Percentiles rank a stretch among this genome's conserved stretches.
Conservation (phyloP, 1,140 invertebrate species). For the Notospermus geniculatus region DNA sequence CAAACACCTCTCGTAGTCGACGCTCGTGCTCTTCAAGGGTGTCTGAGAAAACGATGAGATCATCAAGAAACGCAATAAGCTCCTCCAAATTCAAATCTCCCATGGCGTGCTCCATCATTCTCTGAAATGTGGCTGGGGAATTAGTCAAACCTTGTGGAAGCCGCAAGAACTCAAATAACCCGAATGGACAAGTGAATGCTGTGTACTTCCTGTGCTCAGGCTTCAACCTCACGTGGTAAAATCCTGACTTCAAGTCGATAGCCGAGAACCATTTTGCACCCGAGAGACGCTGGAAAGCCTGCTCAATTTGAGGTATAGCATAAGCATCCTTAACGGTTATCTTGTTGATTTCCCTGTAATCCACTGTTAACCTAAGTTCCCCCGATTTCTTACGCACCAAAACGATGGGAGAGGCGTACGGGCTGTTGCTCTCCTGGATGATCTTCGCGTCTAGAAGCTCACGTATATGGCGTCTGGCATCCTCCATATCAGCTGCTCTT, state of each 20-base stretch:
- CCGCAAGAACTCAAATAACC: constrained; percentile 23
- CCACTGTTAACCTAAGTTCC: constrained; percentile 48
- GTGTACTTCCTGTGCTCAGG: constrained; percentile 43
- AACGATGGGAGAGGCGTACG: constrained; percentile 11
- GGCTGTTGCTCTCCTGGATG: background rate
- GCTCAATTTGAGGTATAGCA: constrained; percentile 59
- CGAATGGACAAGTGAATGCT: constrained; percentile 17
- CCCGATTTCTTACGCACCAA: constrained; percentile 21
- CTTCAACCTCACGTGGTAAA: constrained; percentile 42
- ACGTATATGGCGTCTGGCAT: constrained; percentile 9
- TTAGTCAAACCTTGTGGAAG: constrained; percentile 23
- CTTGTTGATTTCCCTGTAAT: constrained; percentile 59
- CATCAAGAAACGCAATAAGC: constrained; percentile 17
- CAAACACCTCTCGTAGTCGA: constrained; percentile 18
- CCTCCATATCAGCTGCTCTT: background rate
- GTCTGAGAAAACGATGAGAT: constrained; percentile 24
- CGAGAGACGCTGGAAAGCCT: constrained; percentile 45
- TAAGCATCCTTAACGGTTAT: constrained; percentile 55
- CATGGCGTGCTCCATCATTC: constrained; percentile 29
- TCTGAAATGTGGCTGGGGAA: constrained; percentile 31
- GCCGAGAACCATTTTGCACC: constrained; percentile 52
- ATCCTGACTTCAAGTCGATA: constrained; percentile 51
- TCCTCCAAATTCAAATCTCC: constrained; percentile 16
- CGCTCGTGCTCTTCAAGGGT: constrained; percentile 20
- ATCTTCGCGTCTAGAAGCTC: background rate